Conservation (phyloP, 2,797 vertebrate genomes). For the Chaetodon trifasciatus region DNA sequence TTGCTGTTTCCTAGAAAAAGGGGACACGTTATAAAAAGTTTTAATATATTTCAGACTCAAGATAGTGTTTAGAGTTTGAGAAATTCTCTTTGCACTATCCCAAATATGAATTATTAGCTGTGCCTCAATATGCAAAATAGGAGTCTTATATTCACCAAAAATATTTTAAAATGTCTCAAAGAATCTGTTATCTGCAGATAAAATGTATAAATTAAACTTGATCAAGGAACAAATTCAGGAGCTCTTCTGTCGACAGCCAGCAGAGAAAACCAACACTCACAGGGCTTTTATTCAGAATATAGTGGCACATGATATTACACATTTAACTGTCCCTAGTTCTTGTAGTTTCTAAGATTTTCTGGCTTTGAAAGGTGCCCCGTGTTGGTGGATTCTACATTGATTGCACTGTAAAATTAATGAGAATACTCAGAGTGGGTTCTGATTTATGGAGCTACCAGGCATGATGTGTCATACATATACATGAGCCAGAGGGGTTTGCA, state of each 20-base stretch:
- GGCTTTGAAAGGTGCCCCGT: constrained; percentile 19
- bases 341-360: not conserved
- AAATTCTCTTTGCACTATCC: not conserved
- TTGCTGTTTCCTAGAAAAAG: not conserved
- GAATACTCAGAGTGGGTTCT: constrained; percentile 44
- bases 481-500: constrained; percentile 63
- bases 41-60: not conserved
- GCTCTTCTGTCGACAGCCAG: not conserved
- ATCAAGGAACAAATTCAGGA: not conserved
- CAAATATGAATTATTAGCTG: not conserved
- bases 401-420: constrained; percentile 67
- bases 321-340: not conserved
- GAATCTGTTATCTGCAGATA: not conserved
- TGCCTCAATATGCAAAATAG: not conserved
- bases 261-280: not conserved
- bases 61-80: not conserved
- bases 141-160: not conserved
- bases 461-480: constrained; percentile 58
- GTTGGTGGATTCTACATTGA: constrained; percentile 43
- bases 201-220: not conserved
- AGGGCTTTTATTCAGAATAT: not conserved
- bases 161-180: not conserved
- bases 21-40: not conserved
- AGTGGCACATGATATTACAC: not conserved
- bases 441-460: constrained; percentile 64